phyloP scores from a whole-genome alignment of 2,113 vertebrate species.

The Hyperoodon ampullatus region DNA sequence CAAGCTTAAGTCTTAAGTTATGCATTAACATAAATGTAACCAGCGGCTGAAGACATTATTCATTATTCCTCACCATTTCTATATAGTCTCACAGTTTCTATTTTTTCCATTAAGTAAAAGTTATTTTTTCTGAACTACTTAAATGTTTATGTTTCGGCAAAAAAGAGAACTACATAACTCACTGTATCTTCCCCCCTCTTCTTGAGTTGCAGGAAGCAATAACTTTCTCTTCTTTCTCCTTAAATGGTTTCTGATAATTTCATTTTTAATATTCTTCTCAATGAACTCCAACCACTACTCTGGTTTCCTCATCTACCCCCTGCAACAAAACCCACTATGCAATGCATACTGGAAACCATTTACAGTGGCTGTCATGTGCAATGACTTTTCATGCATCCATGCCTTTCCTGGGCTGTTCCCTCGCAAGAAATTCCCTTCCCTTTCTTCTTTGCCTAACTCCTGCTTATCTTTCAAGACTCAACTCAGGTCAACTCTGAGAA shows the following conservation, averaged over 20 bases:
- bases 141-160: not conserved
- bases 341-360: not conserved
- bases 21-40: not conserved
- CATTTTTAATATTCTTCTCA: slow-evolving; percentile 21
- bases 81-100: not conserved
- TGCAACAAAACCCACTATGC: not conserved
- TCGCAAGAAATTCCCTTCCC: not conserved
- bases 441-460: not conserved
- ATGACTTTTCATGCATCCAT: not conserved
- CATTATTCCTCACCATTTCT: not conserved
- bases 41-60: not conserved
- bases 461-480: slow-evolving; percentile 38
- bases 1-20: not conserved
- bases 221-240: slow-evolving; percentile 7
- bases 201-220: slow-evolving; percentile 18
- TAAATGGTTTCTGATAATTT: not conserved
- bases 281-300: not conserved
- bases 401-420: not conserved
- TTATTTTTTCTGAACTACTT: slow-evolving; percentile 19
- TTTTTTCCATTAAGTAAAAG: not conserved
- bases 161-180: not conserved
- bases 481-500: not conserved
- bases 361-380: not conserved
- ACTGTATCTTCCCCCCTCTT: not conserved
- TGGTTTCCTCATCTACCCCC: not conserved